Base-by-base conservation (phyloP, 2,888 invertebrate genomes). In the Agonopterix heracliana region DNA sequence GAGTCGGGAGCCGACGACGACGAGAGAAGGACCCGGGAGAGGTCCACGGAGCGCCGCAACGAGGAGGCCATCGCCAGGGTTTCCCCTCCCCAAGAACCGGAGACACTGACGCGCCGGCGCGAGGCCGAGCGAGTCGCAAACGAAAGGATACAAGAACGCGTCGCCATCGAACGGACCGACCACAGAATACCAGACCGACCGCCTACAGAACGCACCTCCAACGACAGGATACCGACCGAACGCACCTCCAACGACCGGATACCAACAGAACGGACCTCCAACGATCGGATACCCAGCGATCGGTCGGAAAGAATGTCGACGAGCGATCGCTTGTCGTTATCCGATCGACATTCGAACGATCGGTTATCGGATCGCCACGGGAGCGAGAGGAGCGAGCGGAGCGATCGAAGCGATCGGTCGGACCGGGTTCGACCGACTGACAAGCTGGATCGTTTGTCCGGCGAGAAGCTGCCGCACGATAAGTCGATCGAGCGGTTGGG, bases 1-100 rank as follows among this genome's bases (percentile, higher is more conserved):
- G 81, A 82, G 52, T 71, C 80, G 0, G 79, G 81, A 5, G 77
- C 72, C 3, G 84, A 82, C 52, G 84, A 85, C 46, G 85, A 85
- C 35, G 78, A 83, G 74, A 54, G 89, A 72, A 56, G 73, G 74
- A 89, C 67, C 68, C 85, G 67, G 11, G 80, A 76, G 36, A 67
- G 74, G 2, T 80, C 81, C 4, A 67, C 66, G 26, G 78, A 84
- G 74, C 54, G 89, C 71, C 56, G 73, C 74, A 75, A 77, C 50
- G 80, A 82, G 45, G 86, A 87, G 53, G 84, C 81, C 0, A 61
- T 81, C 34, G 82, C 83, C 0, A 58, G 83, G 12, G 71, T 86
- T 0, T 81, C 82, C 0, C 84, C 85, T 0, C 79, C 80, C 0
- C 71, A 61, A 10, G 69, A 71, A 17, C 63, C 64, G 3, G 73